A percentile compares a stretch with the other conserved stretches of the same genome.
Evolutionary conservation across 2,888 invertebrate genomes (phyloP).

Genomic region (Venustoraphidia nigricollis): DNA sequence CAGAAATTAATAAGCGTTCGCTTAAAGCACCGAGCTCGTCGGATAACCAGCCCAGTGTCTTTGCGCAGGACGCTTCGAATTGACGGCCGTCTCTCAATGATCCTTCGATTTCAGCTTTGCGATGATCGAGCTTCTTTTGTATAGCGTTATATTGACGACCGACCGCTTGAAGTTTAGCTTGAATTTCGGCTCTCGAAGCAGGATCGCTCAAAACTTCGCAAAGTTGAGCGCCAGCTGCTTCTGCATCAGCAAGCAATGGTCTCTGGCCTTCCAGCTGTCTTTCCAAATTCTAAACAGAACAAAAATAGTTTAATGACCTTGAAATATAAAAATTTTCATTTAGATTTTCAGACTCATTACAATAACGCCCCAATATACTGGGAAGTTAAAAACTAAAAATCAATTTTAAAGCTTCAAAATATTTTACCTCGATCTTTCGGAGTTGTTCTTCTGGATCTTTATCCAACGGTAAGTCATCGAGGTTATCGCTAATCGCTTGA

Average conservation of each 20-base stretch:
- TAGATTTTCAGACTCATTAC: too few species aligned
- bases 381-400: neutral
- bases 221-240: constrained; percentile 77
- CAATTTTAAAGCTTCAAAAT: neutral
- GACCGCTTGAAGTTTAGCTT: constrained; percentile 72
- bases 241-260: constrained; percentile 73
- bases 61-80: constrained; percentile 76
- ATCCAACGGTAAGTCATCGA: constrained; percentile 67
- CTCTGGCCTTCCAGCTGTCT: constrained; percentile 79
- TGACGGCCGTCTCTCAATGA: constrained; percentile 73
- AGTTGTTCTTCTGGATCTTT: constrained; percentile 78
- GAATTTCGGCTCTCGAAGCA: constrained; percentile 79
- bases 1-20: constrained; percentile 70
- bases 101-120: constrained; percentile 81
- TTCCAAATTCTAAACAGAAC: constrained; percentile 46
- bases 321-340: too few species aligned
- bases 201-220: constrained; percentile 81
- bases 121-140: constrained; percentile 77
- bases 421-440: constrained; percentile 57
- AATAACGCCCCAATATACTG: too few species aligned
- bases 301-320: too few species aligned
- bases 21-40: constrained; percentile 62
- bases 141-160: constrained; percentile 76
- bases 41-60: constrained; percentile 79
- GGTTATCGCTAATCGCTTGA: constrained; percentile 70